phyloP scores from a whole-genome alignment of 2,888 invertebrate species.

The Sacculina carcini region DNA sequence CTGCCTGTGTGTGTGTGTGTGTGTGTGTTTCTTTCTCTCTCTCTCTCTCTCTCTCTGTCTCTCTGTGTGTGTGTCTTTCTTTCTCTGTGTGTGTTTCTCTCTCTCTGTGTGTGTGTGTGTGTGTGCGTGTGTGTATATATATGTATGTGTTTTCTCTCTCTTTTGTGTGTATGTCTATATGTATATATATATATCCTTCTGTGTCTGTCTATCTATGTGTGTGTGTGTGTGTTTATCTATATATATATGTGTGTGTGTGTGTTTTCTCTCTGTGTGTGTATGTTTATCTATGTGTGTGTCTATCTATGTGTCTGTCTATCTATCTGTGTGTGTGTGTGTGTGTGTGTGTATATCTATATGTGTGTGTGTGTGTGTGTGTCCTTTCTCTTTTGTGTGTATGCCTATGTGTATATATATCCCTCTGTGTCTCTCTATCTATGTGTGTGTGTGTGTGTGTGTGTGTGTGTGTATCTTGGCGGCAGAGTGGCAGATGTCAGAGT shows the following conservation, averaged over 20 bases:
- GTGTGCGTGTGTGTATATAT: slow-evolving; percentile 1
- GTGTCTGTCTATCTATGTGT: not conserved
- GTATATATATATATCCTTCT: not conserved
- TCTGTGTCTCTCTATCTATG: slow-evolving; percentile 2
- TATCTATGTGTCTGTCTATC: no score
- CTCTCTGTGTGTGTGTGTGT: not conserved
- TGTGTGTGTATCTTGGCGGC: not conserved
- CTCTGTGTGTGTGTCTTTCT: not conserved
- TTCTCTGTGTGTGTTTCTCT: not conserved
- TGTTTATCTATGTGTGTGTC: no score
- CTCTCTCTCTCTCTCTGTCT: no score
- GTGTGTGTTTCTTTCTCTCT: no score
- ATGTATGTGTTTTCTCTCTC: no score
- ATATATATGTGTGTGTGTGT: no score
- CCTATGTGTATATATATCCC: no score
- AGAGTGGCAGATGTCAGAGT: not conserved
- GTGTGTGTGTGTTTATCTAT: not conserved
- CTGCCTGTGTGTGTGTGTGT: no score
- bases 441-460: not conserved
- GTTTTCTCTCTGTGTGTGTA: no score
- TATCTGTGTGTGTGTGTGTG: not conserved
- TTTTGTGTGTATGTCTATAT: not conserved
- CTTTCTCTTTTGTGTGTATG: not conserved
- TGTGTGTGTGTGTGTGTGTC: not conserved
- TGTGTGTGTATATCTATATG: not conserved